Evolutionary conservation across 53 echinoderm and acorn worm species (phyloP).

Genomic region (Pentamera pediparva): DNA sequence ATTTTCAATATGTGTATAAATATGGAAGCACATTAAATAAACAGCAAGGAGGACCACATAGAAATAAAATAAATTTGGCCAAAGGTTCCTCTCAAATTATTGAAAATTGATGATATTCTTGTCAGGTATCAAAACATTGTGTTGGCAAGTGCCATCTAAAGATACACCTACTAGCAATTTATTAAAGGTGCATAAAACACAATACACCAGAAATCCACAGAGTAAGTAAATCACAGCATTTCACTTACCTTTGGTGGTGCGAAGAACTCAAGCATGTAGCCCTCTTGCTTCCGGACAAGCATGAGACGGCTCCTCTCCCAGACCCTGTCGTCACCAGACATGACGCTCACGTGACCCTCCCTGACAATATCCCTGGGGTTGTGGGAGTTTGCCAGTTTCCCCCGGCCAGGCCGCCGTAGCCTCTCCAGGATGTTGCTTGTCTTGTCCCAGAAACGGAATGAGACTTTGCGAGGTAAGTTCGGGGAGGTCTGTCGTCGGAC

Average conservation of each 20-base stretch:
- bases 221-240: no score
- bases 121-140: no score
- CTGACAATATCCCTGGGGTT: slow-evolving; percentile 64
- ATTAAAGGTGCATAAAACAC: no score
- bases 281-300: slow-evolving; percentile 64
- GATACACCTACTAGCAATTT: no score
- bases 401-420: slow-evolving; percentile 57
- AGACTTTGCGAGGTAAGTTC: slow-evolving; percentile 64
- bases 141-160: no score
- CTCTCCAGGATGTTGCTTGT: slow-evolving; percentile 71
- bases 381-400: slow-evolving; percentile 30
- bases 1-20: no score
- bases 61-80: no score
- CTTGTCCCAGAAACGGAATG: slow-evolving; percentile 63
- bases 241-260: slow-evolving; percentile 90
- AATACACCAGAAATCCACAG: no score
- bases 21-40: no score
- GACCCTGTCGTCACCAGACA: slow-evolving; percentile 83
- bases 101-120: no score
- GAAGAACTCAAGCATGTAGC: slow-evolving; percentile 93
- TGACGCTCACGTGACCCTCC: slow-evolving; percentile 84
- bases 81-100: no score
- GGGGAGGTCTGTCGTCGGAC: slow-evolving; percentile 12
- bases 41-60: no score
- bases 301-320: slow-evolving; percentile 87